Evolutionary conservation across 2,797 vertebrate species (phyloP).

Genomic region (Anguilla obscura): DNA sequence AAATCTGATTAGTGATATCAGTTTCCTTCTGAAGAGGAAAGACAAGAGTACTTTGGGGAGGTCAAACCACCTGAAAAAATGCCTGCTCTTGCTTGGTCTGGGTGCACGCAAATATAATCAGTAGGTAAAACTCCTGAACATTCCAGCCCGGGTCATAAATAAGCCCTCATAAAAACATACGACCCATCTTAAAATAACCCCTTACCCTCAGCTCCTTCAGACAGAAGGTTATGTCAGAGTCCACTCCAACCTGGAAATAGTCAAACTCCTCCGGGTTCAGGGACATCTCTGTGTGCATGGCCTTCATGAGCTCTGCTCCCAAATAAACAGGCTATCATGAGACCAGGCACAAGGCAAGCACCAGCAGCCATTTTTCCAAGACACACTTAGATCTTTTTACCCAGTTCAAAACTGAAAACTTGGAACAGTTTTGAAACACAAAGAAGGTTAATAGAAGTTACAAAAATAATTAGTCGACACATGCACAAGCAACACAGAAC

Average conservation of each 20-base stretch:
- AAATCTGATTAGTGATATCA: not conserved
- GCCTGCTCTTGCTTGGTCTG: slow-evolving; percentile 25
- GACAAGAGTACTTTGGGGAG: not conserved
- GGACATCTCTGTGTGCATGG: slow-evolving; percentile 81
- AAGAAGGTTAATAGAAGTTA: not conserved
- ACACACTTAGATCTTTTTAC: not conserved
- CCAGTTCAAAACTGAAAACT: not conserved
- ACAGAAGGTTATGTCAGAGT: slow-evolving; percentile 90
- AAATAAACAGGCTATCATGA: slow-evolving; percentile 31
- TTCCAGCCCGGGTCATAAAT: slow-evolving; percentile 46
- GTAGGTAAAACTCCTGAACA: slow-evolving; percentile 36
- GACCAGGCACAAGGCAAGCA: not conserved
- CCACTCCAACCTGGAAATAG: slow-evolving; percentile 81
- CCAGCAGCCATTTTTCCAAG: not conserved
- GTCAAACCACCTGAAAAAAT: not conserved
- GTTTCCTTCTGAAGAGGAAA: not conserved
- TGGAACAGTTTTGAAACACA: not conserved
- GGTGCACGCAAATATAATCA: slow-evolving; percentile 49
- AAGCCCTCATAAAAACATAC: slow-evolving; percentile 50
- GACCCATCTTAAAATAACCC: slow-evolving; percentile 46
- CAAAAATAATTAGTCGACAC: not conserved
- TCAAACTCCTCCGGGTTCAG: slow-evolving; percentile 88
- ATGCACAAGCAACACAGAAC: not conserved
- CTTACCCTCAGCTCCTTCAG: slow-evolving; percentile 92
- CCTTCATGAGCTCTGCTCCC: slow-evolving; percentile 74